Conservation (phyloP, 2,888 invertebrate genomes). For the Aporophyla lueneburgensis region DNA sequence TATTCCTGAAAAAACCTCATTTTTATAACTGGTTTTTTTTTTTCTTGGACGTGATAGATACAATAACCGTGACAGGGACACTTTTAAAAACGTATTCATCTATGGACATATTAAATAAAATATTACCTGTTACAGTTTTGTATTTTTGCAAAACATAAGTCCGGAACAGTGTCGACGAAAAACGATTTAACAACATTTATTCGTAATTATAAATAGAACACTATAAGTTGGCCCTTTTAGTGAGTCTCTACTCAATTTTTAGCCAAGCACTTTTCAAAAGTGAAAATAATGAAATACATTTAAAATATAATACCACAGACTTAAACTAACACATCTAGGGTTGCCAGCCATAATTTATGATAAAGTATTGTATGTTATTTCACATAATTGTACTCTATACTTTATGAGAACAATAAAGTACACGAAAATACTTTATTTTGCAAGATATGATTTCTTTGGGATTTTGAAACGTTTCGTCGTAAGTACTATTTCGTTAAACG, state of each 20-base stretch:
- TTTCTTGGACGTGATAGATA: not conserved
- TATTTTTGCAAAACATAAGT: conserved; percentile 6
- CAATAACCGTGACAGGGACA: not conserved
- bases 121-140: not conserved
- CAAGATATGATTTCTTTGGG: too few relatives aligned
- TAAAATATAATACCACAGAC: not conserved
- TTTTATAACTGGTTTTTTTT: not conserved
- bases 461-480: too few relatives aligned
- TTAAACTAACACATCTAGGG: too few relatives aligned
- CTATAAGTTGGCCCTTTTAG: not conserved
- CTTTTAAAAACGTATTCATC: not conserved
- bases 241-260: not conserved
- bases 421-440: too few relatives aligned
- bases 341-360: too few relatives aligned
- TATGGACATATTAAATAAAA: not conserved
- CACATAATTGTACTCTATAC: too few relatives aligned
- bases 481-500: too few relatives aligned
- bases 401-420: too few relatives aligned
- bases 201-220: not conserved
- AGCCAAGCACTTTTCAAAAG: not conserved
- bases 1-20: not conserved
- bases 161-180: not conserved
- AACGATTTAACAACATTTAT: not conserved
- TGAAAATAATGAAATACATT: not conserved
- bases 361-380: too few relatives aligned